Conservation (phyloP, 2,113 vertebrate species). For the Melanerpes formicivorus region DNA sequence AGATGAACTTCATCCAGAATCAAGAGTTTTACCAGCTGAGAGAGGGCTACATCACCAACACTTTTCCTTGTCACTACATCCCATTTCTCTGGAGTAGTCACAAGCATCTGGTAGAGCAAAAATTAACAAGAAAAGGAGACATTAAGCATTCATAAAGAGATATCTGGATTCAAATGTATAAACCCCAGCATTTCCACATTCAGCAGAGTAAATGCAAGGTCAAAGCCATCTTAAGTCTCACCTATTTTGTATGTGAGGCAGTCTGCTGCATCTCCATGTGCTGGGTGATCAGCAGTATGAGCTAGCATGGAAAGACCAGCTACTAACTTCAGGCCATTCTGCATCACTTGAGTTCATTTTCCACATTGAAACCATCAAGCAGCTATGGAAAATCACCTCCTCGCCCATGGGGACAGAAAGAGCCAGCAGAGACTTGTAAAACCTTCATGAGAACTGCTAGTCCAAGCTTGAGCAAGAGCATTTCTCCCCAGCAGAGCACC, state of each 20-base stretch:
- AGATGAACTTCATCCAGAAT: conserved; percentile 98
- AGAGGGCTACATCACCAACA: conserved; percentile 94
- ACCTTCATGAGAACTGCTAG: too few relatives aligned
- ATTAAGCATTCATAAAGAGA: not conserved
- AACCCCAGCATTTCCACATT: not conserved
- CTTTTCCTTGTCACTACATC: conserved; percentile 98
- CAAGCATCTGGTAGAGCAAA: conserved; percentile 86
- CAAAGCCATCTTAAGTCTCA: not conserved
- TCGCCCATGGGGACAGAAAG: not conserved
- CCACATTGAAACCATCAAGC: not conserved
- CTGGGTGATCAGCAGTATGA: not conserved
- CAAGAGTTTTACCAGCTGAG: conserved; percentile 92
- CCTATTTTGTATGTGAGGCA: not conserved
- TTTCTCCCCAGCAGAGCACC: too few relatives aligned
- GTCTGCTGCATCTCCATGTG: not conserved
- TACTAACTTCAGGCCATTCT: not conserved
- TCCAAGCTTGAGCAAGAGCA: too few relatives aligned
- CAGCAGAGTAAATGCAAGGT: not conserved
- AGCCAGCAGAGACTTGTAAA: too few relatives aligned
- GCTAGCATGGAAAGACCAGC: not conserved
- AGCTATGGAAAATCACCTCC: not conserved
- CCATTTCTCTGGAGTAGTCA: conserved; percentile 99
- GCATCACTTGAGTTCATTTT: not conserved
- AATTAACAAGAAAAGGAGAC: not conserved
- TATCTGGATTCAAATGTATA: not conserved